Conservation (phyloP, 1,140 invertebrate species). For the Hetaerina americana region DNA sequence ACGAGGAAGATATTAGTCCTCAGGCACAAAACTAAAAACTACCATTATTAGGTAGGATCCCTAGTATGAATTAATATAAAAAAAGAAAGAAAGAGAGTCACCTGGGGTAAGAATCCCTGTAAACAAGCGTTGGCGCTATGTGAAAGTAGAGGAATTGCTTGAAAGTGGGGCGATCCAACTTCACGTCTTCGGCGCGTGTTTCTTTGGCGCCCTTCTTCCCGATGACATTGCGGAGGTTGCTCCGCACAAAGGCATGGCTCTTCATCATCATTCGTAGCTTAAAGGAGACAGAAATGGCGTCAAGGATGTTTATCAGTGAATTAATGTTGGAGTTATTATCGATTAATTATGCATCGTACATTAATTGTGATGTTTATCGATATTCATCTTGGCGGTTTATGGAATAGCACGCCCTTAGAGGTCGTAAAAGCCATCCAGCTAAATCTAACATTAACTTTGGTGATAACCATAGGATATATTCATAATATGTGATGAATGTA, state of each 20-base stretch:
- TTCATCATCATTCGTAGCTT: conserved; percentile 77
- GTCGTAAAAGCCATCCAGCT: background rate
- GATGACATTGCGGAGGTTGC: conserved; percentile 35
- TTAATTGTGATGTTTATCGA: too few relatives aligned
- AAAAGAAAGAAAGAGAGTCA: conserved; percentile 24
- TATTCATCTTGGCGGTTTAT: background rate
- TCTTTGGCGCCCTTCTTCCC: conserved; percentile 17
- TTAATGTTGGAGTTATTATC: background rate
- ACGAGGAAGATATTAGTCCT: background rate
- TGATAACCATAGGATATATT: conserved; percentile 2
- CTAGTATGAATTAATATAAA: background rate
- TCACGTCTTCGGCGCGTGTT: background rate
- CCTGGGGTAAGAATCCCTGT: conserved; percentile 74
- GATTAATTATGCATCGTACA: too few relatives aligned
- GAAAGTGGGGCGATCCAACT: conserved; percentile 32
- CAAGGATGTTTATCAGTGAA: background rate
- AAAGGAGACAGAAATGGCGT: conserved; percentile 13
- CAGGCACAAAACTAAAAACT: background rate
- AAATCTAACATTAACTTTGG: conserved; percentile 6
- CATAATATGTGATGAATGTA: background rate
- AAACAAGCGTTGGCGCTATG: conserved; percentile 79
- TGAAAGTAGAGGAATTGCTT: conserved; percentile 71
- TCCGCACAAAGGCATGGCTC: conserved; percentile 63
- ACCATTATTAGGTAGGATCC: background rate
- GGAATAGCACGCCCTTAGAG: background rate